phyloP scores from a whole-genome alignment of 2,113 vertebrate genomes.

The Aplodontia rufa region DNA sequence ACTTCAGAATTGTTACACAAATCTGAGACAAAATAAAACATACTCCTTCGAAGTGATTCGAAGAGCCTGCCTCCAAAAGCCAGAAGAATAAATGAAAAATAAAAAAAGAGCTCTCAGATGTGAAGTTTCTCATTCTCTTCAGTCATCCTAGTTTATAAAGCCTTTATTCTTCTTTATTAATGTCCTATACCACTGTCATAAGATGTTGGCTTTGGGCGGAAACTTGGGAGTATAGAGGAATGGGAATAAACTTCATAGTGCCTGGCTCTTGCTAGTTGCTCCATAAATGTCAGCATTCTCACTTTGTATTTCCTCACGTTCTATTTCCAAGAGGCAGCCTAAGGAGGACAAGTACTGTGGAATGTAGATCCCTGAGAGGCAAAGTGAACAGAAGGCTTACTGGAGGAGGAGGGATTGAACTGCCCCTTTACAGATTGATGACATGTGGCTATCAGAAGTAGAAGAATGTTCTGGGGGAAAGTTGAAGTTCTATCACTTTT shows the following conservation, averaged over 20 bases:
- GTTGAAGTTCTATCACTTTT: not conserved
- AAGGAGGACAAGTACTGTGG: not conserved
- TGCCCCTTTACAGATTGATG: not conserved
- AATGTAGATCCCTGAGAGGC: not conserved
- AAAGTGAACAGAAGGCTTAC: not conserved
- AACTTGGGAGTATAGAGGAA: not conserved
- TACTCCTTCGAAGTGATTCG: not conserved
- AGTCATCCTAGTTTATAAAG: not conserved
- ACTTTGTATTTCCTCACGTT: not conserved
- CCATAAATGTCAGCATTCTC: not conserved
- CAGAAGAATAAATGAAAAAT: not conserved
- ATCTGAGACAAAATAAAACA: slow-evolving; percentile 16
- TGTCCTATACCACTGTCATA: not conserved
- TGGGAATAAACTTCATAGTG: not conserved
- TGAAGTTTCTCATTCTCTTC: not conserved
- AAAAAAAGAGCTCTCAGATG: not conserved
- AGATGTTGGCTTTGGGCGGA: not conserved
- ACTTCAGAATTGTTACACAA: not conserved
- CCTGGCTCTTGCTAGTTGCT: not conserved
- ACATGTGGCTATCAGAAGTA: not conserved
- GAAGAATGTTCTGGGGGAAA: not conserved
- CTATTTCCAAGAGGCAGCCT: not conserved
- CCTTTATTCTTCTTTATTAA: not conserved
- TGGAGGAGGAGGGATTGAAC: not conserved
- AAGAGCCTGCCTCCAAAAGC: not conserved